Conservation (phyloP, 1,140 invertebrate species). For the Lepidurus arcticus region DNA sequence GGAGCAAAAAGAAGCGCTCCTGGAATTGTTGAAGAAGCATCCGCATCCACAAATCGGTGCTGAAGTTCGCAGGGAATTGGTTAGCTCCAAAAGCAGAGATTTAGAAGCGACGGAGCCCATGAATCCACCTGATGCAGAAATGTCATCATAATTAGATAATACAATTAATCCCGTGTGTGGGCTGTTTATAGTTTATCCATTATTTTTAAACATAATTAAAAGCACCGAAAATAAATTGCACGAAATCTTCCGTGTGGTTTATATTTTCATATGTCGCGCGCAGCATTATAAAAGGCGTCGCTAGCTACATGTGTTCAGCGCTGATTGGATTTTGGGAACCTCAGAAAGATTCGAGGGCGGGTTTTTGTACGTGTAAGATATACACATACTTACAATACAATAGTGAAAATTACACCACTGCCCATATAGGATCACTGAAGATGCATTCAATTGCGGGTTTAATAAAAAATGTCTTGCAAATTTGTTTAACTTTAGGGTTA, state of each 20-base stretch:
- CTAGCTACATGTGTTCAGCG: background rate
- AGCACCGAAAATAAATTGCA: too few species aligned
- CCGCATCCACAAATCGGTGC: conserved; percentile 72
- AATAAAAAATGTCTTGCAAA: too few species aligned
- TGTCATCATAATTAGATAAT: conserved; percentile 5
- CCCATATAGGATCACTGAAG: too few species aligned
- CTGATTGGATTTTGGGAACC: background rate
- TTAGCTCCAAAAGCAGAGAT: conserved; percentile 75
- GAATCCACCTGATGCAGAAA: background rate
- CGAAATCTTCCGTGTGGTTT: too few species aligned
- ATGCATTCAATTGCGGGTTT: too few species aligned
- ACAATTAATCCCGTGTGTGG: background rate
- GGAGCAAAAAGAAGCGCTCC: conserved; percentile 81
- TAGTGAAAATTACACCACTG: background rate
- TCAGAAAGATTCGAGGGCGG: background rate
- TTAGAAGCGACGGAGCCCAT: conserved; percentile 36
- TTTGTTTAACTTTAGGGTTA: background rate
- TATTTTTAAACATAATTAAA: background rate
- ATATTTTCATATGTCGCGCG: background rate
- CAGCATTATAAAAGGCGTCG: background rate
- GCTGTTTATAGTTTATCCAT: background rate
- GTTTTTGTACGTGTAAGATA: background rate
- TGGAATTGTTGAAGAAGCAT: conserved; percentile 71
- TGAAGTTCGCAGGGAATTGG: conserved; percentile 77
- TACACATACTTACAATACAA: background rate